Evolutionary conservation across 1,140 invertebrate species (phyloP), one percentile per base, ranked within the genome.

Genomic region (Diabrotica virgifera): DNA sequence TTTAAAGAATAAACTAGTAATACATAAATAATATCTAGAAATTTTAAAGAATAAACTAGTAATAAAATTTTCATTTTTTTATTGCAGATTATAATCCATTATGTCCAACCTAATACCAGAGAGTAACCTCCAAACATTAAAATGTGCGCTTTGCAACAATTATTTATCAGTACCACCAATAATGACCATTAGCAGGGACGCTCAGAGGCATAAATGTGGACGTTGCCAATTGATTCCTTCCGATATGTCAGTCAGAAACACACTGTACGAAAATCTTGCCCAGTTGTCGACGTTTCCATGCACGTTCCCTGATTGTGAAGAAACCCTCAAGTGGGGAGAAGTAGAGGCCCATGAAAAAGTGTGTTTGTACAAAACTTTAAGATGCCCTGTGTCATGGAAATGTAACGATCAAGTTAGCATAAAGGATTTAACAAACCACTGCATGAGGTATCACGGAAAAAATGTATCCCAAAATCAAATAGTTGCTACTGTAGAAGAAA

Each of bases 131-230:
- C 36, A 59, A 59, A 59, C n/a, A 5, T 14, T 59, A 8, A 36
- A 37, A 46, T 59, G 58, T 37, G n/a, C 36, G 5, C 46, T 59
- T 13, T 62, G 60, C 60, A 14, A 38, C 60, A 37, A 62, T 37
- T 62, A 12, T 36, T 35, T 62, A 10, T 37, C 60, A 10, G 14
- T 62, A 24, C 51, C 60, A 9, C 60, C 60, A 11, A 62, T 62
- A 7, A 53, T 36, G 9, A 54, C 12, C 11, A 35, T 54, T 5
- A 13, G 46, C 12, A 36, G 12, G 35, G 36, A 53, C 60, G 36
- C 13, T 6, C 37, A 54, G 6, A 36, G 54, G 37, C 37, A 62
- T 50, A 53, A 53, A 54, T 62, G 60, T 37, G 60, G 60, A 37
- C 10, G 60, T 12, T 62, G 60, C 52, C 9, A 6, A 0, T 37